Evolutionary conservation across 2,888 invertebrate genomes (phyloP).

Genomic region (Chaitophorus viminalis): DNA sequence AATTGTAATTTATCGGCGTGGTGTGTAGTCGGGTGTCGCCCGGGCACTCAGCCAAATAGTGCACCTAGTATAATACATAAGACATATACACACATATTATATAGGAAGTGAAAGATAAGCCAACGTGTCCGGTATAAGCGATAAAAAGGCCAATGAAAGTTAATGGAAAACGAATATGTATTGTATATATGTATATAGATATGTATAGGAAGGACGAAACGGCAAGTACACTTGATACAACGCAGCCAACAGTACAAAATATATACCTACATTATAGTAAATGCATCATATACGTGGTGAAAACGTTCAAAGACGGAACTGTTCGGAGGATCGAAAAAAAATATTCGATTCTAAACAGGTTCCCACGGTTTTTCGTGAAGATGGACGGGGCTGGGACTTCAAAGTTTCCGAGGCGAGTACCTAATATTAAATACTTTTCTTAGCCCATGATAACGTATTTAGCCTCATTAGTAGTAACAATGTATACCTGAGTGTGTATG

Average conservation of each 20-base stretch:
- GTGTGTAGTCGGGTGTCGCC: conserved; percentile 7
- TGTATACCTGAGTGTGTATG: too few relatives aligned
- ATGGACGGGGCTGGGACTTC: too few relatives aligned
- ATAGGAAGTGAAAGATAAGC: conserved; percentile 22
- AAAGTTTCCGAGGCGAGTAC: too few relatives aligned
- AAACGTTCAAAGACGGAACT: neutral
- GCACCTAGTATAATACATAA: neutral
- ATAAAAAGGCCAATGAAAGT: conserved; percentile 15
- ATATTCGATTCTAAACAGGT: too few relatives aligned
- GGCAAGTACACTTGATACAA: neutral
- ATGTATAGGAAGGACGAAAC: neutral
- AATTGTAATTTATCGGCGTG: conserved; percentile 26
- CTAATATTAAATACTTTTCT: too few relatives aligned
- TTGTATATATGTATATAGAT: neutral
- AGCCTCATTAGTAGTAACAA: too few relatives aligned
- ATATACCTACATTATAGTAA: neutral
- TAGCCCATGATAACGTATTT: too few relatives aligned
- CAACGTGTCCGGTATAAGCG: conserved; percentile 9
- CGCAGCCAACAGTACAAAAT: neutral
- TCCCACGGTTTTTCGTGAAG: too few relatives aligned
- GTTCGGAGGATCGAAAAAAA: too few relatives aligned
- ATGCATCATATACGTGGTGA: neutral
- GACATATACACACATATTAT: neutral
- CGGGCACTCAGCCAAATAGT: conserved; percentile 14
- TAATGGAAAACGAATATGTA: conserved; percentile 20